Conservation (phyloP, 2,113 vertebrate genomes). For the Entelurus aequoreus region DNA sequence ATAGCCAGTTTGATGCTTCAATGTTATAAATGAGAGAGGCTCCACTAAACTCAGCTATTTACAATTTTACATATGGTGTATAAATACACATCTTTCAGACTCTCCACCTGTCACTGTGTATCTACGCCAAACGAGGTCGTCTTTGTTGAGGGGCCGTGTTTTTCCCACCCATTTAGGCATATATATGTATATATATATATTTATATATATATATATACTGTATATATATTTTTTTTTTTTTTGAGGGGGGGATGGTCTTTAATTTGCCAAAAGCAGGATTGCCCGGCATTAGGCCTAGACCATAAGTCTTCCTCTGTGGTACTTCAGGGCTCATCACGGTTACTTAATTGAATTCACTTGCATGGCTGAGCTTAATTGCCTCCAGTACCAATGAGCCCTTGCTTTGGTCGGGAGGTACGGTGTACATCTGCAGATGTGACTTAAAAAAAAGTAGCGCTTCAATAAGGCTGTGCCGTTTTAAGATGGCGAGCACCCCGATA, state of each 20-base stretch:
- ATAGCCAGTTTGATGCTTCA: slow-evolving; percentile 10
- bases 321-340: slow-evolving; percentile 63
- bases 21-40: slow-evolving; percentile 25
- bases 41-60: slow-evolving; percentile 7
- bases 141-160: slow-evolving; percentile 26
- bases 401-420: slow-evolving; percentile 24
- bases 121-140: slow-evolving; percentile 47
- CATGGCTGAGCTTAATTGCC: slow-evolving; percentile 72
- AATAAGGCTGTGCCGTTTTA: not conserved
- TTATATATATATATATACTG: too few relatives aligned
- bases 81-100: not conserved
- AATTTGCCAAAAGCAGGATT: slow-evolving; percentile 8
- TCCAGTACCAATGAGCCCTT: slow-evolving; percentile 51
- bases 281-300: slow-evolving; percentile 15
- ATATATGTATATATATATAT: not conserved
- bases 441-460: slow-evolving; percentile 9
- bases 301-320: slow-evolving; percentile 52
- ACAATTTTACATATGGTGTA: slow-evolving; percentile 20
- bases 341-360: slow-evolving; percentile 70
- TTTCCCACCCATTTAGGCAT: not conserved
- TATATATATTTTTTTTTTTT: too few relatives aligned
- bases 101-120: slow-evolving; percentile 31
- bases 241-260: not conserved
- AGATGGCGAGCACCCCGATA: slow-evolving; percentile 27
- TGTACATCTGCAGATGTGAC: slow-evolving; percentile 55